Evolutionary conservation across 1,140 invertebrate genomes (phyloP), one percentile per base, ranked within the genome.

Genomic region (Bombus pascuorum): DNA sequence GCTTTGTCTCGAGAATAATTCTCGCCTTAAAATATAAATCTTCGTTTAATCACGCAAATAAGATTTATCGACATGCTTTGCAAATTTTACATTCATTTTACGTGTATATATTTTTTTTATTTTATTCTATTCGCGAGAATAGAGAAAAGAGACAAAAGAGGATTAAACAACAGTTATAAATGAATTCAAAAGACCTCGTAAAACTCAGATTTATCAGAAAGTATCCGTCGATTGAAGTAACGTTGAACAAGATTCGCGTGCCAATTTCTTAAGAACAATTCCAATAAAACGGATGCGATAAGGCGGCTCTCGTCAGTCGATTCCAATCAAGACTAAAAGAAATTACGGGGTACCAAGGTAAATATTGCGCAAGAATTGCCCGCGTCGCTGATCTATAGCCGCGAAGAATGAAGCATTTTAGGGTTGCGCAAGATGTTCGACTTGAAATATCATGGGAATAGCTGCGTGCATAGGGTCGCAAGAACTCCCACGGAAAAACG

Each of bases 361-460:
- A 32, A 18, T 32, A 28, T 79, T 62, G 65, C n/a, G 12, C 62
- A 73, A 83, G n/a, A 76, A 44, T 70, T 57, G 34, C 2, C 22
- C 32, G 13, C 68, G n/a, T 65, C 6, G 39, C 3, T 57, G 47
- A 57, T 78, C 47, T 53, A 32, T 3, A 22, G 28, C 32, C 8
- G 0, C 8, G 39, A 25, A 37, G 47, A 81, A 81, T 68, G 22
- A 22, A 85, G 5, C 59, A n/a, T 85, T 85, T 81, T 66, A n/a
- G 47, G 34, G 6, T 85, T 81, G 28, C 70, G 57, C 25, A 81
- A 85, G 0, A 0, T 2, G 28, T 32, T 25, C 22, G 53, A 80
- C 8, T 34, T 68, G 68, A 81, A 66, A 66, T 81, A 85, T 42
- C 83, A 80, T 85, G 83, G 71, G 83, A 85, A 81, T 81, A 22